phyloP scores from a whole-genome alignment of 2,797 vertebrate species.

The Paedocypris micromegethes region DNA sequence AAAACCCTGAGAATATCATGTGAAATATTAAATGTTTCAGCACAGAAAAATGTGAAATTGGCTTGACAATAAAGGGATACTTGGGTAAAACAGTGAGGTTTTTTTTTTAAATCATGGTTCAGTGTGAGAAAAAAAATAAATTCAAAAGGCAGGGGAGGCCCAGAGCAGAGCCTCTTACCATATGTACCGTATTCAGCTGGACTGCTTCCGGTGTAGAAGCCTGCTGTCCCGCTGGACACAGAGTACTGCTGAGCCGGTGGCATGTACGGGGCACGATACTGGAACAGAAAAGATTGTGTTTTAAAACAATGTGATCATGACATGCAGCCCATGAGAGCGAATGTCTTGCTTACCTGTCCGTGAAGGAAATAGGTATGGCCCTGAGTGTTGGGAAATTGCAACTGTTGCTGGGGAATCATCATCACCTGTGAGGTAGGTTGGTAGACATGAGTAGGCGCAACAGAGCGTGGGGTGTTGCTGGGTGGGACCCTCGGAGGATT shows the following conservation, averaged over 20 bases:
- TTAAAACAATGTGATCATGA: not conserved
- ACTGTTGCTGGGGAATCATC: conserved; percentile 93
- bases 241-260: conserved; percentile 88
- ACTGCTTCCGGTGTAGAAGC: conserved; percentile 87
- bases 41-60: too few relatives aligned
- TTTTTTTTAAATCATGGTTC: not conserved
- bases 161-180: conserved; percentile 68
- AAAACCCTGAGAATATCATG: too few relatives aligned
- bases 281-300: conserved; percentile 1
- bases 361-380: conserved; percentile 78
- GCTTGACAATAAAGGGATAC: not conserved
- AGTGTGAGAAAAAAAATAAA: not conserved
- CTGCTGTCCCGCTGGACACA: conserved; percentile 79
- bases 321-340: not conserved
- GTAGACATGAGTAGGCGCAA: conserved; percentile 88
- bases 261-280: conserved; percentile 83
- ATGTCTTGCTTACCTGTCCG: conserved; percentile 76
- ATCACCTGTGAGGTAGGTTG: conserved; percentile 87
- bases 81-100: not conserved
- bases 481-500: conserved; percentile 82
- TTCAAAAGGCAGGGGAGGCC: conserved; percentile 10
- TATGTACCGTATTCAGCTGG: conserved; percentile 85
- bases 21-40: too few relatives aligned
- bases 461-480: conserved; percentile 80
- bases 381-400: conserved; percentile 86